These are phyloP conservation scores for Dinocampus coccinellae DNA, from an alignment of 2,888 invertebrate species.

Conservation along the genomic window DNA sequence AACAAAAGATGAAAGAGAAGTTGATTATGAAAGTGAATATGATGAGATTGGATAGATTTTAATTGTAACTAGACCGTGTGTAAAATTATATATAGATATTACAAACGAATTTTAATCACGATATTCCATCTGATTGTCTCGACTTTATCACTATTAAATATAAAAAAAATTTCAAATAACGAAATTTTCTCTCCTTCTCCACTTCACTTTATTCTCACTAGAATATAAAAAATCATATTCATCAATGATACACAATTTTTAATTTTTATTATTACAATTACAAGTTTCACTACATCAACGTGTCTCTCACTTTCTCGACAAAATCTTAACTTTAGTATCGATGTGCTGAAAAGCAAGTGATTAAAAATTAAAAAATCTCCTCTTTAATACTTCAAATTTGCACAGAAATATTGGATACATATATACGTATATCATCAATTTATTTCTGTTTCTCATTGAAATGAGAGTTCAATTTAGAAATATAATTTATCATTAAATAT, in stretches of 20 bases:
- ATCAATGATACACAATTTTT: background rate
- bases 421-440: background rate
- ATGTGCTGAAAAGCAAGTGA: conserved; percentile 15
- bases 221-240: background rate
- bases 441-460: background rate
- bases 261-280: background rate
- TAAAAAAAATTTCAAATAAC: too few relatives aligned
- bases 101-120: conserved; percentile 28
- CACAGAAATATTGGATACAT: background rate
- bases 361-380: conserved; percentile 26
- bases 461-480: background rate
- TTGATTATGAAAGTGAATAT: background rate
- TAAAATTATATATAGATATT: background rate
- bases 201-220: background rate
- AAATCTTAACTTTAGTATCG: background rate
- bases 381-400: background rate
- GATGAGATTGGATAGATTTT: background rate
- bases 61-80: background rate
- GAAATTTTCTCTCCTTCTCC: background rate
- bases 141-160: too few relatives aligned
- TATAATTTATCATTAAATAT: background rate
- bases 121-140: background rate
- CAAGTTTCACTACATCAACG: background rate
- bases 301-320: background rate
- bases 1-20: background rate